These are phyloP conservation scores for Chrysogorgia sp. DNA, from an alignment of 92 coral and sea anemone genomes.

Conservation along the genomic window DNA sequence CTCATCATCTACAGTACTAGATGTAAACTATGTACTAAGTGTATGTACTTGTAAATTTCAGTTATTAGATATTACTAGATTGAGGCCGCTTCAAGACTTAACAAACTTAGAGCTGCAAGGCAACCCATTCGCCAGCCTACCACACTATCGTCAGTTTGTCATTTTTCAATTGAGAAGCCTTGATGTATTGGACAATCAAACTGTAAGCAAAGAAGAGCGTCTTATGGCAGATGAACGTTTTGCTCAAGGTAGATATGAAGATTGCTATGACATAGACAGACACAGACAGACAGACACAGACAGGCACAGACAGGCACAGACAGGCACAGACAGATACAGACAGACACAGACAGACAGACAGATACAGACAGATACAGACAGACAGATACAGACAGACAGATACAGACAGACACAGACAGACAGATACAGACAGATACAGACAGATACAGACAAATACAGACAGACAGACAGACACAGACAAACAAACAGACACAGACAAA, in stretches of 20 bases:
- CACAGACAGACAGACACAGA: too few relatives aligned
- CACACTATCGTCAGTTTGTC: slow-evolving; percentile 85
- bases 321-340: too few relatives aligned
- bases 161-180: slow-evolving; percentile 88
- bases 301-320: too few relatives aligned
- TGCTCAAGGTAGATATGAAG: slow-evolving; percentile 98
- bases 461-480: too few relatives aligned
- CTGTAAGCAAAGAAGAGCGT: slow-evolving; percentile 72
- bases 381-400: too few relatives aligned
- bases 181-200: slow-evolving; percentile 66
- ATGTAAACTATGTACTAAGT: neutral
- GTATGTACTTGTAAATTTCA: slow-evolving; percentile 6
- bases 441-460: too few relatives aligned
- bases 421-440: too few relatives aligned
- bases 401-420: too few relatives aligned
- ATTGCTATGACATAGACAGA: too few relatives aligned
- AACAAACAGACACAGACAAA: too few relatives aligned
- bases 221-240: slow-evolving; percentile 81
- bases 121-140: slow-evolving; percentile 75
- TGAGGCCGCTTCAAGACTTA: slow-evolving; percentile 82
- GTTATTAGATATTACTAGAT: slow-evolving; percentile 80
- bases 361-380: too few relatives aligned
- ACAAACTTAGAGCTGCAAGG: slow-evolving; percentile 77
- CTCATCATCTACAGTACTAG: neutral
- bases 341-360: too few relatives aligned